Evolutionary conservation across 2,797 vertebrate genomes (phyloP), one percentile per base, ranked within the genome.

Genomic region (Tolypeutes matacus): DNA sequence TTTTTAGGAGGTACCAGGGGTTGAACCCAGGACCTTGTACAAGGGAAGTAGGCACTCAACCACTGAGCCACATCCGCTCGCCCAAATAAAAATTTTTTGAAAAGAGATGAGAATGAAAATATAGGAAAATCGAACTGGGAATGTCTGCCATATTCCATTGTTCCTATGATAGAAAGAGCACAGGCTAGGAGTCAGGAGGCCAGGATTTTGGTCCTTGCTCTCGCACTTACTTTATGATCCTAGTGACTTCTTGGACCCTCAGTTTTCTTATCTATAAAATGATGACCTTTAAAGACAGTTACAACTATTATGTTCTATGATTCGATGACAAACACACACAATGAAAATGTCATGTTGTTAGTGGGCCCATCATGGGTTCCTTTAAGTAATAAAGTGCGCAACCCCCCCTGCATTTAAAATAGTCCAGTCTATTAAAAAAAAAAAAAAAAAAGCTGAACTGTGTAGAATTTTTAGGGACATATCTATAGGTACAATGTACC

Each of bases 311-410:
- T 25, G 36, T 49, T 82, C 60, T 88, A 13, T 65, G 67, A 94
- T 36, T 64, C 53, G 62, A 92, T 86, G 70, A 67, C 75, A 70
- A 88, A 93, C 36, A 76, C 15, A 69, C 31, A 75, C 31, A 83
- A 80, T 58, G n/a, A 75, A 84, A 91, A 83, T 31, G 27, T 58
- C 42, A 7, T n/a, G 64, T 27, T 76, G 62, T 49, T 78, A 86
- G 64, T 29, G 67, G 53, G 80, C 42, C 39, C 11, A 17, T 34
- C 39, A 13, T 6, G 18, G 29, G 53, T 85, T 70, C 39, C 73
- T 87, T 87, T 67, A 96, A 94, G 80, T 73, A 94, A 77, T 29
- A 80, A 85, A 82, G 67, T 12, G 17, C 20, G 27, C 36, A 29
- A n/a, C n/a, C n/a, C 7, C 64, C 25, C 14, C 13, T 15, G 25